Evolutionary conservation across 2,888 invertebrate species (phyloP), one percentile per base, ranked within the genome.

Genomic region (Philopedon plagiatum): DNA sequence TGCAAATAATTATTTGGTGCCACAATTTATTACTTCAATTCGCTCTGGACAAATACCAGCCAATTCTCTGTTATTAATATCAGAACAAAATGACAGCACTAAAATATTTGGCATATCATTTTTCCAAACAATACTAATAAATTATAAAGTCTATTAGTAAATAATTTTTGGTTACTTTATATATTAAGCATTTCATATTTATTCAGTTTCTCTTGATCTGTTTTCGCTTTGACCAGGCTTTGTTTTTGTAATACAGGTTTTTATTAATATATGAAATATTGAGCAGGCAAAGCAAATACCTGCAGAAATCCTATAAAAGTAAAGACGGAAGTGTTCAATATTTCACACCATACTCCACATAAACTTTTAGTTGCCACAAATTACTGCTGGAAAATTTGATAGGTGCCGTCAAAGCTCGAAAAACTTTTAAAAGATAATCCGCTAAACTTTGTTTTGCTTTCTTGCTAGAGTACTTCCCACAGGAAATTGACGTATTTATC

Each of bases 401-500:
- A 72, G 66, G 62, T 67, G 56, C 71, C 61, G 66, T 71, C 71
- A 68, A 66, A 57, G 63, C 49, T 39, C 44, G 34, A 51, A 19
- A 32, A 68, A 73, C 67, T 68, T 73, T 68, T 73, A 73, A 73
- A 73, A 73, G 73, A 73, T 73, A 73, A 73, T 73, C 66, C 64
- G 46, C 62, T 46, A 56, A 73, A 73, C 65, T 73, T 73, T 73
- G 73, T 73, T 70, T 70, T 41, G 65, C 39, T 37, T 23, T 34
- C 64, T 37, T 37, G 26, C 57, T 18, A 9, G 41, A 54, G 61
- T 32, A 56, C 65, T 54, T 54, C 69, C 51, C 34, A n/a, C 34
- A 61, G 73, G 61, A 74, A 74, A 74, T 74, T 67, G 74, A 74
- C 71, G 67, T 74, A 74, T 74, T 74, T 74, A 74, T 74, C 74